phyloP scores from a whole-genome alignment of 2,888 invertebrate genomes.

The Halictus ligatus region DNA sequence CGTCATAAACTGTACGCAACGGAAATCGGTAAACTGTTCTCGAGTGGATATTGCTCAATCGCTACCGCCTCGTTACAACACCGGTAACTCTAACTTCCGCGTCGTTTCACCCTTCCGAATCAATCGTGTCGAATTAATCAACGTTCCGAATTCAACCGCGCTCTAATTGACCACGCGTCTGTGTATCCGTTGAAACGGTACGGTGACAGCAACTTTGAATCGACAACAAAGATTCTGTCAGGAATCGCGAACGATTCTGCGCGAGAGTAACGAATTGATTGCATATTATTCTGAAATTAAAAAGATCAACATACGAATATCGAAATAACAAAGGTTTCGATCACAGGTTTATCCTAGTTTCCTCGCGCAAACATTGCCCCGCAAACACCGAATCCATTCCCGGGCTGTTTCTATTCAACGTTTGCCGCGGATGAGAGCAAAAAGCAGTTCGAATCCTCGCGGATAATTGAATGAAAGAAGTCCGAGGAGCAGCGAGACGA shows the following conservation, averaged over 20 bases:
- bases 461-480: conserved; percentile 24
- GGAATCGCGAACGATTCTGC: not conserved
- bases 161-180: not conserved
- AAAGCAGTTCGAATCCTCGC: not conserved
- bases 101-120: not conserved
- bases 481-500: conserved; percentile 44
- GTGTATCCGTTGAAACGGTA: not conserved
- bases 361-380: not conserved
- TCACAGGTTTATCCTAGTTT: not conserved
- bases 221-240: not conserved
- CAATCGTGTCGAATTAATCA: not conserved
- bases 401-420: not conserved
- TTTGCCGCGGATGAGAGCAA: not conserved
- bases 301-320: not conserved
- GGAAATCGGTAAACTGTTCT: conserved; percentile 5
- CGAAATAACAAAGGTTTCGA: not conserved
- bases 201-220: not conserved
- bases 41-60: not conserved
- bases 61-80: not conserved
- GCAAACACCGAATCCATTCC: not conserved
- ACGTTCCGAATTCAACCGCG: not conserved
- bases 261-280: not conserved
- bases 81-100: not conserved
- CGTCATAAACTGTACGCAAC: conserved; percentile 2
- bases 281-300: not conserved